phyloP scores from a whole-genome alignment of 2,888 invertebrate genomes.

The Cremastinae sp. region DNA sequence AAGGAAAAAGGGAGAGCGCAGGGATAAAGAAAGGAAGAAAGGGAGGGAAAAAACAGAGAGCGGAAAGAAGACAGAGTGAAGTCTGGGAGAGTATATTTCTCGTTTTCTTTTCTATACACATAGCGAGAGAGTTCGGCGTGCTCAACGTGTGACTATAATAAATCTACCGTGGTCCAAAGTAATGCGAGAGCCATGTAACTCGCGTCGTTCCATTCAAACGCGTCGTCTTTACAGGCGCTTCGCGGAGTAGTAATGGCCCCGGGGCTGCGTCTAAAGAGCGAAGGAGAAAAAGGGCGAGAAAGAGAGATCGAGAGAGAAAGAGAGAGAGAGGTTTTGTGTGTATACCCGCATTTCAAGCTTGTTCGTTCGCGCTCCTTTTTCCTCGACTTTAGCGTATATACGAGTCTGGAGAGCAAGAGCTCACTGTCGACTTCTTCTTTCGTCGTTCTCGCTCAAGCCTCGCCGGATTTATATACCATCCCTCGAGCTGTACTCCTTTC shows the following conservation, averaged over 20 bases:
- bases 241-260: slow-evolving; percentile 72
- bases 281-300: slow-evolving; percentile 1
- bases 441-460: slow-evolving; percentile 51
- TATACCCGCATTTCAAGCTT: slow-evolving; percentile 70
- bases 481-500: slow-evolving; percentile 21
- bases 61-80: slow-evolving; percentile 3
- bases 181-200: slow-evolving; percentile 70
- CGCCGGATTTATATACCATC: slow-evolving; percentile 54
- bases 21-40: neutral
- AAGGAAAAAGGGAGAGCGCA: neutral
- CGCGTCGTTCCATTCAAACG: slow-evolving; percentile 71
- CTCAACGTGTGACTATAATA: slow-evolving; percentile 67
- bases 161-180: slow-evolving; percentile 71
- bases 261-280: slow-evolving; percentile 54
- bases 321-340: slow-evolving; percentile 58
- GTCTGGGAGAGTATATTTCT: slow-evolving; percentile 24
- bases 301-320: slow-evolving; percentile 15
- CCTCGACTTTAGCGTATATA: slow-evolving; percentile 37
- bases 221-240: slow-evolving; percentile 69
- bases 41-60: neutral
- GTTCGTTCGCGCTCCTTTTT: slow-evolving; percentile 61
- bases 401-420: slow-evolving; percentile 46
- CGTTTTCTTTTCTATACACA: slow-evolving; percentile 22
- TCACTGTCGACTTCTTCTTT: slow-evolving; percentile 56
- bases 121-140: slow-evolving; percentile 22